Conservation (phyloP, 2,797 vertebrate genomes). For the Natrix natrix region DNA sequence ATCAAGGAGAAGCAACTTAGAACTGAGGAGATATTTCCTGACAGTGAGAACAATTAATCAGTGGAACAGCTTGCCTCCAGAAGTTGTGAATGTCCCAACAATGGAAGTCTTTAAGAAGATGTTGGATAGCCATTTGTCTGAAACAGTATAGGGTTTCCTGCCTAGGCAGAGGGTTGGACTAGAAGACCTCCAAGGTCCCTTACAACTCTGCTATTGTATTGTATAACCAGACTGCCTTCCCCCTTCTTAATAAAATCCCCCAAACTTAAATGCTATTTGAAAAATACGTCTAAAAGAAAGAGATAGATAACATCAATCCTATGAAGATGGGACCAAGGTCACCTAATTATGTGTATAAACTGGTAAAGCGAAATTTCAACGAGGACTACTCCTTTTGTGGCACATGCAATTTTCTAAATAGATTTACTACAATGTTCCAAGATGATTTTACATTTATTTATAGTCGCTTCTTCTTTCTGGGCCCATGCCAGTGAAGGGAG, state of each 20-base stretch:
- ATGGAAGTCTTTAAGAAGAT: too few species aligned
- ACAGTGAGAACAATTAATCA: too few species aligned
- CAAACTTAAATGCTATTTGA: neutral
- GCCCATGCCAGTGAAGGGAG: slow-evolving; percentile 41
- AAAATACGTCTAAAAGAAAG: neutral
- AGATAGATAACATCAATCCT: neutral
- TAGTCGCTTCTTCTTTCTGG: neutral
- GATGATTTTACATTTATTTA: slow-evolving; percentile 2
- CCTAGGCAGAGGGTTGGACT: too few species aligned
- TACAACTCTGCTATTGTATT: too few species aligned
- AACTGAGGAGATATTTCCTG: too few species aligned
- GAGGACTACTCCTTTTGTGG: neutral
- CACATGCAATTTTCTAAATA: neutral
- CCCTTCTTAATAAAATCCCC: neutral
- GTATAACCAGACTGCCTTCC: neutral
- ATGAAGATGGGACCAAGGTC: neutral
- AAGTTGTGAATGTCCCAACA: too few species aligned
- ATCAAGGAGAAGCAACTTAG: too few species aligned
- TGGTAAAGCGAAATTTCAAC: neutral
- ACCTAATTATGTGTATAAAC: neutral
- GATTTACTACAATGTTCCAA: neutral
- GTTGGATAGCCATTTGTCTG: too few species aligned
- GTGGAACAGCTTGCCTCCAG: too few species aligned
- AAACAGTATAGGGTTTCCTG: too few species aligned
- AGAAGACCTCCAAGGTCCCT: too few species aligned